Evolutionary conservation across 2,113 vertebrate genomes (phyloP).

Genomic region (Alligator sinensis): DNA sequence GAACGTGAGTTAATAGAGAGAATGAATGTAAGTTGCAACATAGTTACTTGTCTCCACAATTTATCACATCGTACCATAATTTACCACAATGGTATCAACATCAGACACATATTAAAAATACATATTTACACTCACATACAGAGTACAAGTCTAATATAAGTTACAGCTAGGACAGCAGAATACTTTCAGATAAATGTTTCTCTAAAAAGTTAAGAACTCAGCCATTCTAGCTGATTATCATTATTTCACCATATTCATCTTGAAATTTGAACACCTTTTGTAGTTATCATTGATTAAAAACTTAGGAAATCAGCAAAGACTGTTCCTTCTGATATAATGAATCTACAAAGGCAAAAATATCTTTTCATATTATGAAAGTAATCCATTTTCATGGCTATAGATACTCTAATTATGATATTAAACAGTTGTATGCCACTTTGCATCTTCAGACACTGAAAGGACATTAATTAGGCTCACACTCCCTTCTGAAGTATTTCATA

Average conservation of each 20-base stretch:
- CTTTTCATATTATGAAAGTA: background rate
- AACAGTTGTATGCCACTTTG: constrained; percentile 44
- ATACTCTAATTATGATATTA: constrained; percentile 18
- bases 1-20: background rate
- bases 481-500: constrained; percentile 58
- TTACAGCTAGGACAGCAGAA: background rate
- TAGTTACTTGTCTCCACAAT: background rate
- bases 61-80: background rate
- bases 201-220: background rate
- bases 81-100: background rate
- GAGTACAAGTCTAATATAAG: background rate
- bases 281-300: background rate
- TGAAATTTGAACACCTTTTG: background rate
- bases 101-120: background rate
- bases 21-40: background rate
- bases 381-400: constrained; percentile 4
- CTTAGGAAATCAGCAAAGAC: background rate
- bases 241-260: background rate
- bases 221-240: background rate
- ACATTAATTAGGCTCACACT: constrained; percentile 60
- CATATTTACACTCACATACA: background rate
- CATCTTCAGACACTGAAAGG: constrained; percentile 49
- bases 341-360: background rate
- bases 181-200: background rate
- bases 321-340: background rate